A percentile compares a stretch with the other conserved stretches of the same genome.
Evolutionary conservation across 1,140 invertebrate genomes (phyloP).

Genomic region (Eulimnadia texana): DNA sequence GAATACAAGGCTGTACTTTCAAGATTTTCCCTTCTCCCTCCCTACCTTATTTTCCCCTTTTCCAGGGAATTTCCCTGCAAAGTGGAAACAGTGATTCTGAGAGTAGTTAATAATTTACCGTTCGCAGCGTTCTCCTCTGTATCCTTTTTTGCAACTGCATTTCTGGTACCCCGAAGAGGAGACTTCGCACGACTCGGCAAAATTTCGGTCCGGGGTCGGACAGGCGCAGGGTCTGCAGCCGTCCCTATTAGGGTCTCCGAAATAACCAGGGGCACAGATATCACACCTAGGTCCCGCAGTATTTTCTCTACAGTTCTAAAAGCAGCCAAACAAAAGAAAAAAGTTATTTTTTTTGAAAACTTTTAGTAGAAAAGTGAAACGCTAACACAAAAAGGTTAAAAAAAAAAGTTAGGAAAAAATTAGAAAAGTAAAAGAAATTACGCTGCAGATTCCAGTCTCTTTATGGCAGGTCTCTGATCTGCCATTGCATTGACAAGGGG

Average conservation of each 20-base stretch:
- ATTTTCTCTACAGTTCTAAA: conserved; percentile 64
- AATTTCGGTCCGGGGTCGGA: conserved; percentile 51
- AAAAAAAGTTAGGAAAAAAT: no score
- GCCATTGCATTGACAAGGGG: conserved; percentile 66
- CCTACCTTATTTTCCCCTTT: no score
- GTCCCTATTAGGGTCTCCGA: conserved; percentile 48
- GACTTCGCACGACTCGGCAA: conserved; percentile 47
- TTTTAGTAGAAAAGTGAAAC: no score
- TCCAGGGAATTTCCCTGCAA: no score
- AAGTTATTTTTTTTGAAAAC: conserved; percentile 1
- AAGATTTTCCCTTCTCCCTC: no score
- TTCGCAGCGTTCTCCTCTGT: conserved; percentile 10
- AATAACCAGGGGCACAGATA: conserved; percentile 64
- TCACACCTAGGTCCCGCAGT: conserved; percentile 64
- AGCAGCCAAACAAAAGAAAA: background rate
- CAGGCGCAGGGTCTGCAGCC: conserved; percentile 64
- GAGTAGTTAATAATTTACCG: background rate
- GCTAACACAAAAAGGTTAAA: background rate
- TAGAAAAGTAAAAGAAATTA: no score
- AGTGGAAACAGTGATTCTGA: background rate
- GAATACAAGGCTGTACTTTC: background rate
- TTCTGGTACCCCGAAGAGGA: background rate
- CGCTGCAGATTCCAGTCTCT: conserved; percentile 70
- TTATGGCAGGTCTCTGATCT: conserved; percentile 62
- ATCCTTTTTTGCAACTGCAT: conserved; percentile 6